Conservation (phyloP, 2,113 vertebrate species). For the Toxostoma redivivum region DNA sequence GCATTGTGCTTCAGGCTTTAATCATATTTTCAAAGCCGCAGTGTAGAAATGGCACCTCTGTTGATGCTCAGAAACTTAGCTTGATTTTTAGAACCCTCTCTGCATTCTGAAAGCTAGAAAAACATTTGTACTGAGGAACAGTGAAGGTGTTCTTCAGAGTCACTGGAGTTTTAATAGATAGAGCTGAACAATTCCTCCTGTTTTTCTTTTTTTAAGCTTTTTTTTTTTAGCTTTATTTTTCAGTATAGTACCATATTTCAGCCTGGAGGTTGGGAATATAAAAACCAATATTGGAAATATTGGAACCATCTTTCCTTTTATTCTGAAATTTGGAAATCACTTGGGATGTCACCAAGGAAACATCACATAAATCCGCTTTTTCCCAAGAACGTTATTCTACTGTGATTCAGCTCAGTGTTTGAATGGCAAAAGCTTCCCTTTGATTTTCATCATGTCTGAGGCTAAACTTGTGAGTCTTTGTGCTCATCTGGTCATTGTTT, state of each 20-base stretch:
- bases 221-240: neutral
- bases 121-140: neutral
- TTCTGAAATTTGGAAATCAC: neutral
- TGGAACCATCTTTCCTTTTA: neutral
- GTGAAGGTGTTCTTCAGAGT: neutral
- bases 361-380: neutral
- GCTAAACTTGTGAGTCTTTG: neutral
- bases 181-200: neutral
- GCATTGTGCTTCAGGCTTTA: constrained; percentile 14
- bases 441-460: neutral
- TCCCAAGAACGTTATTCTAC: neutral
- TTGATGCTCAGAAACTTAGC: neutral
- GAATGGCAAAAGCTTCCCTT: neutral
- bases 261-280: neutral
- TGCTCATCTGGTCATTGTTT: neutral
- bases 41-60: neutral
- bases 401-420: neutral
- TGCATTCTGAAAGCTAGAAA: neutral
- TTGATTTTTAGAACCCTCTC: neutral
- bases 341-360: neutral
- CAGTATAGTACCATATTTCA: neutral
- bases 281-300: too few species aligned
- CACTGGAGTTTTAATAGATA: neutral
- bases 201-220: neutral
- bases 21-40: constrained; percentile 4